Evolutionary conservation across 2,888 invertebrate genomes (phyloP), one percentile per base, ranked within the genome.

Genomic region (Apantesis nais): DNA sequence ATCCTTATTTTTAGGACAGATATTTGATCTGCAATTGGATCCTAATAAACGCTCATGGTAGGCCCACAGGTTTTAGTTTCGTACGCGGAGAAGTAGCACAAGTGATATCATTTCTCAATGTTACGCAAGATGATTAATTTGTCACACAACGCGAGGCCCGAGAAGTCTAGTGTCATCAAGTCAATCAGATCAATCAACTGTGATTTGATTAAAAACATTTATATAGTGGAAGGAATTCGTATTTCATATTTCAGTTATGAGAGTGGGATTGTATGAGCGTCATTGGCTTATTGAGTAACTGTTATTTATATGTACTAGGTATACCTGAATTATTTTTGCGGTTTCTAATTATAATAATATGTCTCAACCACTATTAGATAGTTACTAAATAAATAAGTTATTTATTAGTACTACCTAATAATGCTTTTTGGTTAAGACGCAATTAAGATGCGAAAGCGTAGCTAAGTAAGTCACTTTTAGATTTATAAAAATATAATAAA

Each of bases 181-280:
- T 67, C 66, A 70, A 70, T 70, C 41, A 58, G 61, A 70, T 70
- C 70, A 70, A 70, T 66, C 62, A 70, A 55, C 67, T 48, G n/a
- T 52, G 39, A 63, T 63, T 67, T 62, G 62, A 70, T 70, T 70
- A 66, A 25, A 63, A 29, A 0, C 58, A 48, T 60, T 44, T 60
- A 63, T 58, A 58, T 29, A 63, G 44, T 58, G 60, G 22, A 44
- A 60, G 60, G 44, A 68, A 39, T 34, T 60, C 22, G 19, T 41
- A 52, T 62, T n/a, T 52, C 5, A n/a, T n/a, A 61, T 66, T 41
- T n/a, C n/a, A 52, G 44, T 67, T 16, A 55, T 64, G 68, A 55
- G 64, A 78, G 3, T 55, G 25, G 11, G 14, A 25, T 14, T 58
- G 55, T 58, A 58, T 29, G 14, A 58, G 7, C 55, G 9, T 52